These are phyloP conservation scores for Morinoia aosen DNA, from an alignment of 2,888 invertebrate species.

Conservation along the genomic window DNA sequence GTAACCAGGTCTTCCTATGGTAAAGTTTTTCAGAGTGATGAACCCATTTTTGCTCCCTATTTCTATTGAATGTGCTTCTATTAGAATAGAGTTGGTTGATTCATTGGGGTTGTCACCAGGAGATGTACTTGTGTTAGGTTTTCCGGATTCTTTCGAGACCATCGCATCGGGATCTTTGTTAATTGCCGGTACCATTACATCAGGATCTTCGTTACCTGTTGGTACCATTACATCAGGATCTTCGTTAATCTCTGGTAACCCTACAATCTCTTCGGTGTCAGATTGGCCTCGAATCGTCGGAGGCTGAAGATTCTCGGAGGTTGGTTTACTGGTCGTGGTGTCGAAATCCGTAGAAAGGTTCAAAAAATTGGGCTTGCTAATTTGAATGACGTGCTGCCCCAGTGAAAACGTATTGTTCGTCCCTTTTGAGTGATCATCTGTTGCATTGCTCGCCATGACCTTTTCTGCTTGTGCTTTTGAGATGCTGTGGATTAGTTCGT, in stretches of 20 bases:
- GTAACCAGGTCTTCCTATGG: conserved; percentile 8
- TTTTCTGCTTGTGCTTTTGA: neutral
- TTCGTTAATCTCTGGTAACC: neutral
- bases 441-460: neutral
- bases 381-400: conserved; percentile 16
- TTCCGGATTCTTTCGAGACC: neutral
- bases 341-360: conserved; percentile 22
- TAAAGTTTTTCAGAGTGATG: conserved; percentile 14
- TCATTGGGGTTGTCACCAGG: neutral
- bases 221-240: neutral
- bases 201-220: neutral
- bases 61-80: neutral
- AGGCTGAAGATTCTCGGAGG: neutral
- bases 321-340: neutral
- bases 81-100: neutral
- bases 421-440: neutral
- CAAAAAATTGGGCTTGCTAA: conserved; percentile 14
- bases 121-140: neutral
- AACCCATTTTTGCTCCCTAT: neutral
- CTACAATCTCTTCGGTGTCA: neutral
- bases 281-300: neutral
- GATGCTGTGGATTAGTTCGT: neutral
- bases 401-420: neutral
- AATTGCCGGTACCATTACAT: neutral
- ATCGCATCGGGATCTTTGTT: neutral